These are phyloP conservation scores for Gallinago jamesoni DNA, from an alignment of 2,113 vertebrate genomes.

Conservation along the genomic window DNA sequence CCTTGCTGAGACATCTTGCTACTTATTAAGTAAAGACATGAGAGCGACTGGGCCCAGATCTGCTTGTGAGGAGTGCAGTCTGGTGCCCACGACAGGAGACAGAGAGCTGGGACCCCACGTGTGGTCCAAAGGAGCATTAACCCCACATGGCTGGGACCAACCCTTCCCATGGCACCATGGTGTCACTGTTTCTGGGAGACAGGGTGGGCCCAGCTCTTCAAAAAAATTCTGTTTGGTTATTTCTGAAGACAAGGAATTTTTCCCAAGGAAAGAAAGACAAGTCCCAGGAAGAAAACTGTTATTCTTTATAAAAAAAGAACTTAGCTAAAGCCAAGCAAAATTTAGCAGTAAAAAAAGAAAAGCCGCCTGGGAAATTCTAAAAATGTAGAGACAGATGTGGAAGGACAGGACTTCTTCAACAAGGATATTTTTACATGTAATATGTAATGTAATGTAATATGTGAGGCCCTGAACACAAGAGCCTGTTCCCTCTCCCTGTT, in stretches of 20 bases:
- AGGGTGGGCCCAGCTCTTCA: not conserved
- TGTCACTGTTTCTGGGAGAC: not conserved
- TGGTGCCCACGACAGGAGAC: not conserved
- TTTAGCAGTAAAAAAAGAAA: not conserved
- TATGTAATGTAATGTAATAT: not conserved
- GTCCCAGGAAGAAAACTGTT: not conserved
- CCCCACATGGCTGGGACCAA: rapidly evolving
- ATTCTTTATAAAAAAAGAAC: not conserved
- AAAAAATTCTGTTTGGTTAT: not conserved
- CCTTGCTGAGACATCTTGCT: slow-evolving; percentile 11
- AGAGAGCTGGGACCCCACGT: not conserved
- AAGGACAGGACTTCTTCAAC: not conserved
- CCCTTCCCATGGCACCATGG: not conserved
- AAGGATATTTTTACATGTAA: not conserved
- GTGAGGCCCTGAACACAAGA: not conserved
- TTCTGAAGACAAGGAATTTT: not conserved
- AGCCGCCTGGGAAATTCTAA: not conserved
- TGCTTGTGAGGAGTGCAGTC: not conserved
- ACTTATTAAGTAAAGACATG: not conserved
- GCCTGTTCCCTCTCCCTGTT: not conserved
- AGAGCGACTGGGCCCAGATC: not conserved
- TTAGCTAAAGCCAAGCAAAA: not conserved
- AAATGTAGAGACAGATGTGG: not conserved
- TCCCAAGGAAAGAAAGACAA: not conserved
- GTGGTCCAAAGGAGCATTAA: not conserved